Evolutionary conservation across 2,888 invertebrate species (phyloP).

Genomic region (Invenusta paracnida): DNA sequence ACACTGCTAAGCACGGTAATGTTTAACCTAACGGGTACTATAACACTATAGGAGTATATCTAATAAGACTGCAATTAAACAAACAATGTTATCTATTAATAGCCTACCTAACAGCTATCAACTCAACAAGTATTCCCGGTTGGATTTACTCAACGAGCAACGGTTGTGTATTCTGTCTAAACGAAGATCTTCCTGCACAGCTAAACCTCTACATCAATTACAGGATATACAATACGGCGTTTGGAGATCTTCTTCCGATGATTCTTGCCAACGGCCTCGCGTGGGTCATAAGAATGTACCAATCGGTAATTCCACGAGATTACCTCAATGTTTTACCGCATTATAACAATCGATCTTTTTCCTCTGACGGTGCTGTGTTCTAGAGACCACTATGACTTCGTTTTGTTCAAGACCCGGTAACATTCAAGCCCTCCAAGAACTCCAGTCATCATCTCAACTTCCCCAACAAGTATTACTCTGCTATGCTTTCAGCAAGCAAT

Average conservation of each 20-base stretch:
- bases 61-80: neutral
- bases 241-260: slow-evolving; percentile 18
- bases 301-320: neutral
- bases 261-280: slow-evolving; percentile 21
- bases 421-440: no score
- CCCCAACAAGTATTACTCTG: no score
- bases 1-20: no score
- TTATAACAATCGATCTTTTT: neutral
- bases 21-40: neutral
- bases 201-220: slow-evolving; percentile 11
- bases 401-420: neutral
- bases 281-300: slow-evolving; percentile 4
- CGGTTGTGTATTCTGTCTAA: neutral
- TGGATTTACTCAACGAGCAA: no score
- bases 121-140: no score
- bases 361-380: neutral
- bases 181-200: slow-evolving; percentile 7
- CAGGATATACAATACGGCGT: slow-evolving; percentile 18
- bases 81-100: no score
- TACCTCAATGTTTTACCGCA: slow-evolving; percentile 2
- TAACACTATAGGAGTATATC: neutral
- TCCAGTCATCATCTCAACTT: no score
- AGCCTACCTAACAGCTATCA: no score
- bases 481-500: no score
- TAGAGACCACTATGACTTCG: neutral